phyloP scores from a whole-genome alignment of 2,797 vertebrate species.

The Myripristis jacobus region DNA sequence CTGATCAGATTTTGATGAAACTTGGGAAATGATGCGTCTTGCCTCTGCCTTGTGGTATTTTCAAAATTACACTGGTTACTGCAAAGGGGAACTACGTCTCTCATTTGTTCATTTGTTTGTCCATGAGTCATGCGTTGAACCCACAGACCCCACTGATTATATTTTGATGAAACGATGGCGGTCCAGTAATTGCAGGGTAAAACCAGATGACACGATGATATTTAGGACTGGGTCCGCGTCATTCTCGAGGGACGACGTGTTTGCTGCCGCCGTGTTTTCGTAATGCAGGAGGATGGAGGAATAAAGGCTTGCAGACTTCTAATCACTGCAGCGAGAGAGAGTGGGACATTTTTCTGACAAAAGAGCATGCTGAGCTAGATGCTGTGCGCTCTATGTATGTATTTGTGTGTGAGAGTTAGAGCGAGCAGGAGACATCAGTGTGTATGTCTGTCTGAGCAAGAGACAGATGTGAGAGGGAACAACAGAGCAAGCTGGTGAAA shows the following conservation, averaged over 20 bases:
- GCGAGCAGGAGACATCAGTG: neutral
- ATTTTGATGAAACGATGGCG: too few species aligned
- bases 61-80: too few species aligned
- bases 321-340: conserved; percentile 28
- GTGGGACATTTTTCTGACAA: conserved; percentile 35
- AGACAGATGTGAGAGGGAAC: neutral
- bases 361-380: conserved; percentile 15
- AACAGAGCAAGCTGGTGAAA: conserved; percentile 30
- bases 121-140: too few species aligned
- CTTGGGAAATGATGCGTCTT: too few species aligned
- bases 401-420: neutral
- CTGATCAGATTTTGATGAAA: too few species aligned
- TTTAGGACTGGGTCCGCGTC: neutral
- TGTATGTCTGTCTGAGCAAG: conserved; percentile 14
- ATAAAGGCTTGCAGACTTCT: conserved; percentile 37
- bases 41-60: too few species aligned
- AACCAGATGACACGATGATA: neutral
- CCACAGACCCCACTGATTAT: too few species aligned
- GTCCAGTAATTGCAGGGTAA: too few species aligned
- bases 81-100: too few species aligned
- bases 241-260: neutral
- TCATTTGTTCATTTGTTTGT: too few species aligned
- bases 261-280: conserved; percentile 23
- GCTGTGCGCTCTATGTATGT: neutral
- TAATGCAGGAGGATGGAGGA: conserved; percentile 27